Conservation (phyloP, 2,888 invertebrate genomes). For the Enoplolaimus lenunculus region DNA sequence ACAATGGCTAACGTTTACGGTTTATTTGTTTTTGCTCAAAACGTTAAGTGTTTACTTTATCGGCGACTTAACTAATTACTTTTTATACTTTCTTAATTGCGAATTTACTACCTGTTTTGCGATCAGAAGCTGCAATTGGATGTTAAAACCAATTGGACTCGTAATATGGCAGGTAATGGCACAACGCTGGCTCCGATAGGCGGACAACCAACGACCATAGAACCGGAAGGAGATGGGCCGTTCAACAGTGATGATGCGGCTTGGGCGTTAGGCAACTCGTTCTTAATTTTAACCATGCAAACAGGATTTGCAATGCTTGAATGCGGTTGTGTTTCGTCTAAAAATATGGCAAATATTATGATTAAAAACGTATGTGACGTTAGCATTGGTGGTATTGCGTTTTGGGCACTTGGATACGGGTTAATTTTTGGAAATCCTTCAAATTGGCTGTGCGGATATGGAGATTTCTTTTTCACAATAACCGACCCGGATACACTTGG, state of each 20-base stretch:
- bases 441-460: constrained; percentile 67
- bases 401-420: constrained; percentile 83
- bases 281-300: constrained; percentile 81
- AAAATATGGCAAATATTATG: constrained; percentile 91
- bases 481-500: constrained; percentile 52
- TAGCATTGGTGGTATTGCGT: constrained; percentile 73
- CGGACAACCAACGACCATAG: no score
- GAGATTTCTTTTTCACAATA: constrained; percentile 67
- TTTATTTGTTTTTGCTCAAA: no score
- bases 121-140: no score
- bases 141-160: no score
- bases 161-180: background rate
- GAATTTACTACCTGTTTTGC: no score
- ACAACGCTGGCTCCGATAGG: background rate
- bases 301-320: constrained; percentile 69
- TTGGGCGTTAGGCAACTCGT: constrained; percentile 73
- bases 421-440: constrained; percentile 59
- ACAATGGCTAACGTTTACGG: no score
- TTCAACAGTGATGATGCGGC: constrained; percentile 59
- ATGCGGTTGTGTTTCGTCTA: constrained; percentile 60
- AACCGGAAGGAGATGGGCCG: constrained; percentile 18
- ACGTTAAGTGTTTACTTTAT: no score
- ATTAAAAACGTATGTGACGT: constrained; percentile 87
- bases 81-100: no score
- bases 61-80: no score